Base-by-base conservation (phyloP, 92 coral and sea anemone genomes). In the Montipora capitata region DNA sequence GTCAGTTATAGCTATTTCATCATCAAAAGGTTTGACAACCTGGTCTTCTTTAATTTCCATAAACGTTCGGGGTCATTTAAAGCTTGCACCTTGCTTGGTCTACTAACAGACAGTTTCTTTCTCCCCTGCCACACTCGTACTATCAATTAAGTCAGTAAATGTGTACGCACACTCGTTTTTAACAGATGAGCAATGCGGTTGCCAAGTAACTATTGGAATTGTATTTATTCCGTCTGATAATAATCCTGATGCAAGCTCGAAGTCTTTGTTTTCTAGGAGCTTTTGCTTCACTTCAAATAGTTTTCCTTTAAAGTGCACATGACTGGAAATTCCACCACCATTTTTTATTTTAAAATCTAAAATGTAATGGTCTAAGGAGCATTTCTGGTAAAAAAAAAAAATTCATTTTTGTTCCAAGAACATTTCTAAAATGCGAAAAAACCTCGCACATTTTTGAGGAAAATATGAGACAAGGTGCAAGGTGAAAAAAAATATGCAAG, bases 81-180 rank as follows among this genome's bases (percentile, higher is more conserved):
- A 68, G 76, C 45, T 51, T 82, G 43, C 64, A 82, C 76, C 48
- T 82, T 82, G 81, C 81, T 69, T 73, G 39, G 74, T 68, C 87
- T 82, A 43, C 87, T 68, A 49, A 82, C 79, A 61, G 87, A 82
- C 52, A 82, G 63, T 82, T 82, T 88, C 86, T 87, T 87, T 68
- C 74, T 87, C 69, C 91, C 91, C 74, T 87, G 74, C 89, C 91
- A 87, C 40, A 87, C 87, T 51, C 91, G 81, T 40, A 81, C 88
- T n/a, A n/a, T n/a, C n/a, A 44, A 74, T 80, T 66, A 71, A 68
- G 27, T 72, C 76, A 63, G 76, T 81, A 74, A 87, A 87, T 63
- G 20, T 44, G 69, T 71, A 87, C 15, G 81, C 79, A 38, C 76
- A 20, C 66, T 66, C 70, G 65, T 87, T 59, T 87, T 72, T 58